Evolutionary conservation across 2,888 invertebrate genomes (phyloP), one percentile per base, ranked within the genome.

Genomic region (Sthenelais limicola): DNA sequence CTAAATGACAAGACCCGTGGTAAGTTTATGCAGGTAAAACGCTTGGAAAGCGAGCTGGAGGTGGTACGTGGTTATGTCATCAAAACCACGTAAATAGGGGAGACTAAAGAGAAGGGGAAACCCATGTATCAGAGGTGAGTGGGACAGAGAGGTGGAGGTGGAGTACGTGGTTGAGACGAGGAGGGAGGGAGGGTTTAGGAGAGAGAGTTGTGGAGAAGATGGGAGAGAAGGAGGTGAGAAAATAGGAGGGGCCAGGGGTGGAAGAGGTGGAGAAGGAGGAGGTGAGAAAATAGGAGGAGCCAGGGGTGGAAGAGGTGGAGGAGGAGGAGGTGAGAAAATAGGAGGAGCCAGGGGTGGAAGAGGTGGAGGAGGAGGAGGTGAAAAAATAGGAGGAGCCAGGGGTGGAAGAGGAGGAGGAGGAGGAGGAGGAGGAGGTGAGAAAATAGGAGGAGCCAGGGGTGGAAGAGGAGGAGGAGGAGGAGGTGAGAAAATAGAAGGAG

Each of bases 121-220:
- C n/a, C n/a, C n/a, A n/a, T n/a, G n/a, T n/a, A n/a, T n/a, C n/a
- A n/a, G 62, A 26, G 21, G 33, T 15, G 28, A 62, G 58, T 26
- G 58, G 69, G 66, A 62, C 18, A 18, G 21, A 62, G 38, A 30
- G 26, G 28, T n/a, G 69, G 24, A 32, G 15, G 54, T 24, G 69
- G 21, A 62, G 28, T 18, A 30, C 66, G 28, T n/a, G 28, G 66
- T n/a, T 30, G 28, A 21, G 28, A 28, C n/a, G 28, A 62, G 33
- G 51, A 26, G 49, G 26, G 69, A 49, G 15, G 28, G 33, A 28
- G 28, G 24, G 30, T 24, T 18, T 4, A 62, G 38, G n/a, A 15
- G 21, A 28, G 66, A 67, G 52, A 30, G 9, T 18, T 30, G 33
- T 62, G 69, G 26, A 62, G 54, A 18, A 7, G 33, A 28, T 62